A percentile compares a stretch with the other conserved stretches of the same genome.
These are phyloP conservation scores for Odontomyia ornata DNA, from an alignment of 2,888 invertebrate genomes.

Conservation along the genomic window DNA sequence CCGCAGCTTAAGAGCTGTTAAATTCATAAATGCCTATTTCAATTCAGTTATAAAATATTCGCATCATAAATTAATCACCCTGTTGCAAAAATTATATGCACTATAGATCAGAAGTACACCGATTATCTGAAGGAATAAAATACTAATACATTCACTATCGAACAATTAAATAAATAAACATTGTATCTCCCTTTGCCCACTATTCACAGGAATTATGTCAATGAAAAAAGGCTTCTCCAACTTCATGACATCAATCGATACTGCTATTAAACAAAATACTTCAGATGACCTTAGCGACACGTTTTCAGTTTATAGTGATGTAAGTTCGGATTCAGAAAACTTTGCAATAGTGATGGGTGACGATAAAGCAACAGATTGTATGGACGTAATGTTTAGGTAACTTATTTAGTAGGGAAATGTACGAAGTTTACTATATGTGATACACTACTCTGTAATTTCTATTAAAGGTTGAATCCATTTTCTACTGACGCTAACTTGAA, in stretches of 20 bases:
- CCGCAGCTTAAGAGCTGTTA: no score
- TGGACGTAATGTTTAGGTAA: slow-evolving; percentile 75
- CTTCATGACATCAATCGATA: slow-evolving; percentile 85
- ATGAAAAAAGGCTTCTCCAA: slow-evolving; percentile 86
- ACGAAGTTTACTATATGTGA: not conserved
- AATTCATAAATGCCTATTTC: no score
- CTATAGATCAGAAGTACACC: no score
- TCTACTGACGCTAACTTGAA: slow-evolving; percentile 65
- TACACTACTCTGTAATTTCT: not conserved
- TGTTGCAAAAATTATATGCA: no score
- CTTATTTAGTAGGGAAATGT: not conserved
- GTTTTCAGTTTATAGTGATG: slow-evolving; percentile 80
- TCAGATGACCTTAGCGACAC: slow-evolving; percentile 81
- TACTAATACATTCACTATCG: no score
- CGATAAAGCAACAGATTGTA: slow-evolving; percentile 72
- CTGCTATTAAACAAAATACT: slow-evolving; percentile 76
- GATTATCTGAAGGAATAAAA: no score
- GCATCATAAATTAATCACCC: no score
- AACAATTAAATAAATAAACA: no score
- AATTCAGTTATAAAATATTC: no score
- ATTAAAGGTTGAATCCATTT: slow-evolving; percentile 62
- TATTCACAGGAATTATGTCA: slow-evolving; percentile 70
- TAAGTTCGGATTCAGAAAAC: slow-evolving; percentile 88
- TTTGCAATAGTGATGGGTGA: slow-evolving; percentile 78
- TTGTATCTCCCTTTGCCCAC: no score